Base-by-base conservation (phyloP, 1,140 invertebrate genomes). In the Capitella teleta region DNA sequence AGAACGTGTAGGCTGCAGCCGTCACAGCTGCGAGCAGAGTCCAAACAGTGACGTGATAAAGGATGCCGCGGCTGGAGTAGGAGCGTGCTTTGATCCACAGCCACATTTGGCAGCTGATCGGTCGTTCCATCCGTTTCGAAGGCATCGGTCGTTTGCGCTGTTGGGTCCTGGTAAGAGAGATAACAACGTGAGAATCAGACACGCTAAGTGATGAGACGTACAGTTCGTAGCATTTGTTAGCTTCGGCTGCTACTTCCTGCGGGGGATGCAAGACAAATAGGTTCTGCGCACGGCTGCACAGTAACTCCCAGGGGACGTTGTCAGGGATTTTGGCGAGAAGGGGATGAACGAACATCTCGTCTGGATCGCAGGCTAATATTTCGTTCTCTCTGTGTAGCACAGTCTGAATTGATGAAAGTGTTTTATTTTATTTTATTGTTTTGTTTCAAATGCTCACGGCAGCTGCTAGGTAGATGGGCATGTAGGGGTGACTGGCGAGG, bases 391-490 rank as follows among this genome's bases (percentile, higher is more conserved):
- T 77, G 66, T 86, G 75, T 36, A 87, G 72, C 45, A 96, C 84
- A 54, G 95, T 81, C 72, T 74, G 56, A 26, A 62, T 21, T 3
- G 16, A 43, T 4, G 41, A 5, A 18, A 19, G 41, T 5, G 41
- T 25, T 2, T 43, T 3, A 5, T 16, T 43, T 16, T 43, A 5
- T 43, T n/a, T 43, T 16, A 19, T 14, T 21, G 5, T n/a, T 3
- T 1, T 40, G 38, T 40, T 3, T 14, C 36, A 40, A 18, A 18
- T 14, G 68, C 69, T 66, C 63, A 75, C 73, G 26, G 87, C 82
- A 2, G 89, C 85, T 44, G 89, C 86, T 21, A 98, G 78, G 75
- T 98, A 98, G 12, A 98, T 80, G 4, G 93, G 89, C 78, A 95
- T 85, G 52, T 92, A 75, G 36, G 82, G 80, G 55, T 90, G 82